Evolutionary conservation across 2,888 invertebrate species (phyloP).

Genomic region (Panopea generosa): DNA sequence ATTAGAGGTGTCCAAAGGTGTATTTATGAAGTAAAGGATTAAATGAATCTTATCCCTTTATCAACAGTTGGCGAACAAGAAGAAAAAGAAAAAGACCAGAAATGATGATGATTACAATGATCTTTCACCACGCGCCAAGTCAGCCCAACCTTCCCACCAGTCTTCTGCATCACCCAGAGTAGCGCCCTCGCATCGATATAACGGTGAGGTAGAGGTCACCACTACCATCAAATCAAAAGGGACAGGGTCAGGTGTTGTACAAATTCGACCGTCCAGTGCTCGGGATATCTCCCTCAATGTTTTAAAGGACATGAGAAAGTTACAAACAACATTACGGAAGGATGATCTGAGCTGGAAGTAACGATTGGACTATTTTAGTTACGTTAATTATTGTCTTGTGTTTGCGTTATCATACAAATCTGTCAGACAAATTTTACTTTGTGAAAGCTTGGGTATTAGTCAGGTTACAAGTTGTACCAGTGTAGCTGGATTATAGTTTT

Average conservation of each 20-base stretch:
- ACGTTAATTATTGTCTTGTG: no score
- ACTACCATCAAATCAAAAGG: conserved; percentile 74
- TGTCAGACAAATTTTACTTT: no score
- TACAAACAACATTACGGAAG: conserved; percentile 82
- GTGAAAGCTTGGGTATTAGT: no score
- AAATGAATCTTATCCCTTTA: no score
- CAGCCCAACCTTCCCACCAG: conserved; percentile 35
- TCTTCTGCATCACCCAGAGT: conserved; percentile 24
- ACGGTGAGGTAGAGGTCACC: conserved; percentile 76
- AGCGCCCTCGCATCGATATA: conserved; percentile 38
- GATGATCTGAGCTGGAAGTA: conserved; percentile 84
- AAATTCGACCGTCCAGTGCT: conserved; percentile 64
- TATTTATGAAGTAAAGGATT: no score
- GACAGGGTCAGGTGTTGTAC: conserved; percentile 51
- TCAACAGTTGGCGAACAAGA: conserved; percentile 68
- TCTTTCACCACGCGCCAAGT: conserved; percentile 53
- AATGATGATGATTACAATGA: conserved; percentile 36
- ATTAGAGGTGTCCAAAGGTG: no score
- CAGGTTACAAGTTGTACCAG: no score
- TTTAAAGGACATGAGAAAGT: conserved; percentile 82
- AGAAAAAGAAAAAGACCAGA: conserved; percentile 63
- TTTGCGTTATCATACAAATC: no score
- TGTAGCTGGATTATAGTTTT: no score
- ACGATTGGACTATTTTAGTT: background rate
- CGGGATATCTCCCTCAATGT: conserved; percentile 74